These are phyloP conservation scores for Oxygymnocypris stewartii DNA, from an alignment of 2,113 vertebrate species.

Conservation along the genomic window DNA sequence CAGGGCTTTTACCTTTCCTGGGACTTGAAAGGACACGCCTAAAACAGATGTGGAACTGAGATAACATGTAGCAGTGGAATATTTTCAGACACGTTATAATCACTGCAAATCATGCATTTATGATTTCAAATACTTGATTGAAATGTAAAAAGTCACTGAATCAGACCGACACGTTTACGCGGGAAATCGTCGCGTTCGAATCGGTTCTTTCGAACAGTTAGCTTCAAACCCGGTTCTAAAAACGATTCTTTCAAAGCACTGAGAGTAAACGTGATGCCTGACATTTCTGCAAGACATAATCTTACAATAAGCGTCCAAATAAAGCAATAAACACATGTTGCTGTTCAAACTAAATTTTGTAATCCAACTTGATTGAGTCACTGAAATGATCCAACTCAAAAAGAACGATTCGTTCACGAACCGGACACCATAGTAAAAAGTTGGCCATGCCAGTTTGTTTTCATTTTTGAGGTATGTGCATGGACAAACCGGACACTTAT, in stretches of 20 bases:
- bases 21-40: not conserved
- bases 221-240: not conserved
- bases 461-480: not conserved
- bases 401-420: slow-evolving; percentile 1
- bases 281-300: not conserved
- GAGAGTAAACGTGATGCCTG: not conserved
- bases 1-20: not conserved
- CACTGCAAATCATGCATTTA: not conserved
- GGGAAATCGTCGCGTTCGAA: slow-evolving; percentile 38
- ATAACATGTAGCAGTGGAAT: not conserved
- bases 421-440: slow-evolving; percentile 10
- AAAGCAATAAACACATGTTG: not conserved
- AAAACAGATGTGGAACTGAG: not conserved
- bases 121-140: not conserved
- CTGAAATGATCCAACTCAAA: not conserved
- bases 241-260: not conserved
- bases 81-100: not conserved
- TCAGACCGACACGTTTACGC: slow-evolving; percentile 43
- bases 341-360: not conserved
- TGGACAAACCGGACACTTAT: not conserved
- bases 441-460: slow-evolving; percentile 31
- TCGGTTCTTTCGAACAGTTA: slow-evolving; percentile 1
- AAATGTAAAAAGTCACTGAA: not conserved
- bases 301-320: not conserved
- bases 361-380: not conserved